Evolutionary conservation across 2,797 vertebrate genomes (phyloP), one percentile per base, ranked within the genome.

Genomic region (Arnoldichthys spilopterus): DNA sequence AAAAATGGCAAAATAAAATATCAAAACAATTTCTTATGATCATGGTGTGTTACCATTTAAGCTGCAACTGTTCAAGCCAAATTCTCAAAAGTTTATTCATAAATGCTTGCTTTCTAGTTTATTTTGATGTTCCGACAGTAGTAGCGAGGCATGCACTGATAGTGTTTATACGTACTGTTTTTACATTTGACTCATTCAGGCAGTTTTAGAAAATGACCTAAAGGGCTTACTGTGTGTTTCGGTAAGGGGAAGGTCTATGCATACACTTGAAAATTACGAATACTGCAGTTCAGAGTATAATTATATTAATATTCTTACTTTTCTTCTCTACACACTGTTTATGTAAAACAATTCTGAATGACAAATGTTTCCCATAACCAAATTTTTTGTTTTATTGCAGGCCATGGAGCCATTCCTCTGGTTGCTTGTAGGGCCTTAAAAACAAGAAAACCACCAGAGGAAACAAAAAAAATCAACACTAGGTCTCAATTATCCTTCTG

Each of bases 301-400:
- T 15, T 13, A 47, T 47, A 47, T 47, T n/a, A n/a, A n/a, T n/a
- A n/a, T n/a, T n/a, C n/a, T n/a, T n/a, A n/a, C n/a, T n/a, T n/a
- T n/a, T n/a, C n/a, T n/a, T n/a, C n/a, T n/a, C n/a, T n/a, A n/a
- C n/a, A n/a, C n/a, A n/a, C n/a, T n/a, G n/a, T n/a, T n/a, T n/a
- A n/a, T n/a, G n/a, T n/a, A n/a, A n/a, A n/a, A n/a, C n/a, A n/a
- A n/a, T n/a, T n/a, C n/a, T n/a, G n/a, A n/a, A n/a, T n/a, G n/a
- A n/a, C n/a, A n/a, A n/a, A n/a, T n/a, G n/a, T n/a, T n/a, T n/a
- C n/a, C n/a, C n/a, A n/a, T n/a, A n/a, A n/a, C n/a, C n/a, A n/a
- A n/a, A n/a, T n/a, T n/a, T n/a, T 61, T 62, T 81, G 20, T 63
- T 26, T 58, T 67, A 34, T 78, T 72, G 0, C 88, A 93, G 92